Conservation (phyloP, 2,113 vertebrate genomes). For the Microtus montanus region DNA sequence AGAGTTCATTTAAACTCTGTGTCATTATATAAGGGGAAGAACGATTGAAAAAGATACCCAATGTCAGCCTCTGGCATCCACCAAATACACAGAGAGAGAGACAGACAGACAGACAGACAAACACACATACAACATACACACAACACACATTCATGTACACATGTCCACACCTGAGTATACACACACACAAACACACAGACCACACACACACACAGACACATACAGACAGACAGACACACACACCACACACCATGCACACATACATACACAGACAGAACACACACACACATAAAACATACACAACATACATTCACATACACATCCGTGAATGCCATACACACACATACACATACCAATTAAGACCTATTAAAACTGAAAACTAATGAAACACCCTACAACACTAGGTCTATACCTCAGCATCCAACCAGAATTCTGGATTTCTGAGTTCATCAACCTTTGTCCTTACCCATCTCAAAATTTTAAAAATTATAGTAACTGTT, state of each 20-base stretch:
- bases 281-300: background rate
- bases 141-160: background rate
- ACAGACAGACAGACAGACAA: background rate
- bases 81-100: background rate
- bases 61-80: background rate
- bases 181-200: background rate
- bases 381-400: accelerated
- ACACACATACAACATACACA: background rate
- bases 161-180: background rate
- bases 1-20: background rate
- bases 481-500: background rate
- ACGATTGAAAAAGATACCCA: background rate
- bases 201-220: background rate
- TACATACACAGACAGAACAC: background rate
- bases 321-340: background rate
- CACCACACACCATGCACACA: no score
- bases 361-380: background rate
- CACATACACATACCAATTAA: background rate
- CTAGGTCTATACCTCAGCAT: background rate
- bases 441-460: background rate
- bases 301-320: background rate
- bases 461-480: background rate
- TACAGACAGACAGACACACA: no score
- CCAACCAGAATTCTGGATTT: background rate
- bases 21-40: background rate